Conservation (phyloP, 2,888 invertebrate species). For the Schizaphis graminum region DNA sequence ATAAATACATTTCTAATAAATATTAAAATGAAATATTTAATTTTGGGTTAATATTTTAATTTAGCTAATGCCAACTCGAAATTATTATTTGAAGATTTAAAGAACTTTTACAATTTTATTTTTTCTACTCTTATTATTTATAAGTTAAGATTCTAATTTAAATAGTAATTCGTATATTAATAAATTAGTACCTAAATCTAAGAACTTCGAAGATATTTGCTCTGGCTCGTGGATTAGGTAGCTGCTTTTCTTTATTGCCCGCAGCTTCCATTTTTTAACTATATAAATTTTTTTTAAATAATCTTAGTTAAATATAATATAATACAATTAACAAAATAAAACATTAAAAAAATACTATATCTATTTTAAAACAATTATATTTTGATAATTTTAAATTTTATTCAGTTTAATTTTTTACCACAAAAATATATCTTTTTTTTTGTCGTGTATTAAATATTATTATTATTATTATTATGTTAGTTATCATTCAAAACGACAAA, state of each 20-base stretch:
- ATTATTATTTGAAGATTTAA: neutral
- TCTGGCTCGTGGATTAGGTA: slow-evolving; percentile 75
- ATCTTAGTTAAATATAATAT: no score
- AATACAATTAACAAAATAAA: no score
- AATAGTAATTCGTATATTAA: neutral
- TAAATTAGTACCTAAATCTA: slow-evolving; percentile 75
- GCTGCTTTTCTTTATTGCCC: slow-evolving; percentile 71
- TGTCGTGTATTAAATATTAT: neutral
- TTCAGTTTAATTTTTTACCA: neutral
- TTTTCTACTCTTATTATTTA: slow-evolving; percentile 68
- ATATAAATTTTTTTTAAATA: no score
- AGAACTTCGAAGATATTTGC: slow-evolving; percentile 77
- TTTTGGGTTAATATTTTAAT: neutral
- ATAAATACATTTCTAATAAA: neutral
- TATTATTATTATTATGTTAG: neutral
- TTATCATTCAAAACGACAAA: neutral
- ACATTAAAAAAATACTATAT: no score
- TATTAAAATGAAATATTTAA: neutral
- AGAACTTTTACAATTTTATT: neutral
- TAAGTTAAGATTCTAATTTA: neutral
- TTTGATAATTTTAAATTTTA: neutral
- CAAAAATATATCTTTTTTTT: no score
- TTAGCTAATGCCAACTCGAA: neutral
- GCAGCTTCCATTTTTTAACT: slow-evolving; percentile 22
- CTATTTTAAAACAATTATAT: neutral